phyloP scores from a whole-genome alignment of 92 coral and sea anemone species.

The Montipora capitata region DNA sequence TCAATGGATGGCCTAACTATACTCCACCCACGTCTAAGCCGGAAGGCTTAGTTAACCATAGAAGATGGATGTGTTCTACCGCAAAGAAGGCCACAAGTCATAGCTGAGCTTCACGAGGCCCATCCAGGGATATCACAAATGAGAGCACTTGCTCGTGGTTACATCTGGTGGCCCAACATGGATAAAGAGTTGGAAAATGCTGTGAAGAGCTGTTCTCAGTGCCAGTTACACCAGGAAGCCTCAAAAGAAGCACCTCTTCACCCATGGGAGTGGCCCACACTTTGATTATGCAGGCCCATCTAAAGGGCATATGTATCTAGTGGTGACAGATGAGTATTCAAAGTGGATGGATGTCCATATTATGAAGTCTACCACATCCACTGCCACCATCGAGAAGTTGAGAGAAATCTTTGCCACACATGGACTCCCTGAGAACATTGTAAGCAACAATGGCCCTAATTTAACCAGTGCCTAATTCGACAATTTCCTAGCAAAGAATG shows the following conservation, averaged over 20 bases:
- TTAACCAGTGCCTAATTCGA: conserved; percentile 61
- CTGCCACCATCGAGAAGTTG: conserved; percentile 57
- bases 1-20: conserved; percentile 63
- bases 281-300: conserved; percentile 52
- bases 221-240: conserved; percentile 53
- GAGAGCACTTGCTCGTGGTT: conserved; percentile 15
- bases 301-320: conserved; percentile 37
- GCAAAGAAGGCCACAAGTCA: conserved; percentile 41
- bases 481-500: conserved; percentile 28
- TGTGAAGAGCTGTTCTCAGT: conserved; percentile 32
- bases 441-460: conserved; percentile 58
- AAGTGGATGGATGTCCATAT: conserved; percentile 64
- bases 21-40: conserved; percentile 39
- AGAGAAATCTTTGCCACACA: conserved; percentile 56
- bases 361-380: conserved; percentile 44
- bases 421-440: conserved; percentile 60
- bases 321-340: conserved; percentile 46
- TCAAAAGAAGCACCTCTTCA: background rate
- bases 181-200: conserved; percentile 38
- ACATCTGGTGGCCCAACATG: no score
- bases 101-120: conserved; percentile 47
- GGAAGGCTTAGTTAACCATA: conserved; percentile 12
- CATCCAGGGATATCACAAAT: conserved; percentile 65
- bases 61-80: conserved; percentile 68
- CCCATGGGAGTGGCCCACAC: background rate